Conservation (phyloP, 2,113 vertebrate species). For the Xiphophorus couchianus region DNA sequence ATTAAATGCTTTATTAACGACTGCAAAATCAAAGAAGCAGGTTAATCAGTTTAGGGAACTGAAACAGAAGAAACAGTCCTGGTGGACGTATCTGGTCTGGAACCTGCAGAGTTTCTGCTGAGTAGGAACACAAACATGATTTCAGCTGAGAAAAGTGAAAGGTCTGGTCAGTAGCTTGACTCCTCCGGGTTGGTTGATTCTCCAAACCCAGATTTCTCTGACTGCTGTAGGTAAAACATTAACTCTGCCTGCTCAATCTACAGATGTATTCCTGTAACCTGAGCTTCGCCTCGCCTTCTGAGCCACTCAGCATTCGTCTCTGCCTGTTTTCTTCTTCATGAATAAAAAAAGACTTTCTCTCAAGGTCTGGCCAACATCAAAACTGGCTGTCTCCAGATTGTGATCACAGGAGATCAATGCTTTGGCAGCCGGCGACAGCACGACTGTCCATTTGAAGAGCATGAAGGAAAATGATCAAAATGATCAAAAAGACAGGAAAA, state of each 20-base stretch:
- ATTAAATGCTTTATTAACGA: too few species aligned
- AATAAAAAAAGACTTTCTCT: conserved; percentile 60
- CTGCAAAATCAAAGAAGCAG: too few species aligned
- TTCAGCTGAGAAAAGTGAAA: background rate
- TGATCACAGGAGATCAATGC: conserved; percentile 71
- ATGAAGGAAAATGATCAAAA: conserved; percentile 54
- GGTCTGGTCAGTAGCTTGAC: background rate
- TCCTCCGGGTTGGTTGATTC: background rate
- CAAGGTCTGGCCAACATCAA: conserved; percentile 67
- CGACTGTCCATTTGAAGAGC: conserved; percentile 55
- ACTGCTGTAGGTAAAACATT: background rate
- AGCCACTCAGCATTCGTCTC: conserved; percentile 44
- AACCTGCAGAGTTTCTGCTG: too few species aligned
- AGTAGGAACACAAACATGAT: too few species aligned
- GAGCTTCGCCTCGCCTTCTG: background rate
- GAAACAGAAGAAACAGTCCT: too few species aligned
- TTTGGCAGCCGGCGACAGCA: conserved; percentile 39
- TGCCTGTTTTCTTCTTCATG: conserved; percentile 58
- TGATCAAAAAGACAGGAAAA: conserved; percentile 17
- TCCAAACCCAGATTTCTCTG: background rate
- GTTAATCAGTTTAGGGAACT: too few species aligned
- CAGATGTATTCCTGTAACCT: background rate
- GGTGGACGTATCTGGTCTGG: too few species aligned
- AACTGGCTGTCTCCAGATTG: conserved; percentile 55
- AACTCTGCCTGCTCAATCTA: background rate